Percentiles rank a stretch among this genome's conserved stretches.
Evolutionary conservation across 2,113 vertebrate genomes (phyloP).

Genomic region (Phalacrocorax aristotelis): DNA sequence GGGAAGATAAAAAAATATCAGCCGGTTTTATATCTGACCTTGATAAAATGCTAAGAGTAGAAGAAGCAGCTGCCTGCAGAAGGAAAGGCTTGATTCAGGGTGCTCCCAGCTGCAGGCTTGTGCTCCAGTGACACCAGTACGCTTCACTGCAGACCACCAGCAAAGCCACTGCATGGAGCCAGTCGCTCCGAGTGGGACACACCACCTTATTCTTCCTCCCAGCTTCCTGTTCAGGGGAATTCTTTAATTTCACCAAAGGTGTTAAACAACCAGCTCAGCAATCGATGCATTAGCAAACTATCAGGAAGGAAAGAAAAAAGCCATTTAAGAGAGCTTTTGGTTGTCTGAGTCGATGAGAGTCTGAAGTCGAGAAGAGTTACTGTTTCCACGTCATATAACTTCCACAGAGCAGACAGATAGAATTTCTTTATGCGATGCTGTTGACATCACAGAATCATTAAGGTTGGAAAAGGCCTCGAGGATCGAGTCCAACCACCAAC

Average conservation of each 20-base stretch:
- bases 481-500: no score
- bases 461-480: no score
- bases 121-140: background rate
- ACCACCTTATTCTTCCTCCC: background rate
- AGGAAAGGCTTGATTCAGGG: background rate
- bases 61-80: background rate
- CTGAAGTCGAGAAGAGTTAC: background rate
- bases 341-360: background rate
- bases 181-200: background rate
- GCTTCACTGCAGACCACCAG: background rate
- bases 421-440: rapidly evolving
- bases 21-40: background rate
- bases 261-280: background rate
- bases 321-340: background rate
- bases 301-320: background rate
- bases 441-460: background rate
- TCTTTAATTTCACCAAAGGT: background rate
- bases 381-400: background rate
- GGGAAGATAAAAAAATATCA: background rate
- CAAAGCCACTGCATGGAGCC: background rate
- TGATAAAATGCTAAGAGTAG: background rate
- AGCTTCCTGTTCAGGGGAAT: background rate
- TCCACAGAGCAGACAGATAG: background rate
- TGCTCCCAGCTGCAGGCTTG: background rate
- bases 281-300: background rate